A percentile compares a stretch with the other conserved stretches of the same genome.
These are phyloP conservation scores for Ptiloglossa arizonensis DNA, from an alignment of 1,140 invertebrate species.

Conservation along the genomic window DNA sequence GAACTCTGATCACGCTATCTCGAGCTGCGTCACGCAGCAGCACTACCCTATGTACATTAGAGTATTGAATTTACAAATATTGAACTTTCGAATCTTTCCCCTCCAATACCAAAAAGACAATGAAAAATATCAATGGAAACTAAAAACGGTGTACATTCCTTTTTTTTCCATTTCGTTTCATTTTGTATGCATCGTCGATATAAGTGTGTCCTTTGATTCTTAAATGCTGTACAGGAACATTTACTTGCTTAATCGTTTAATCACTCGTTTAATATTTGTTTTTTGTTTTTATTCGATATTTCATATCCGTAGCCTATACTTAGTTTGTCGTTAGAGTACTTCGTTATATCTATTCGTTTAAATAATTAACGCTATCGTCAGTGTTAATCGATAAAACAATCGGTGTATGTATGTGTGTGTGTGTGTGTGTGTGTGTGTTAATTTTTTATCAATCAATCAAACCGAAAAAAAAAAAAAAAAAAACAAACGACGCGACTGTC, in stretches of 20 bases:
- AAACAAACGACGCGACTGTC: conserved; percentile 43
- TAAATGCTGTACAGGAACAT: conserved; percentile 83
- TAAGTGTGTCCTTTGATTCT: conserved; percentile 80
- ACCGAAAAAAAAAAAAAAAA: no score
- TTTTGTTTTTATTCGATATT: conserved; percentile 59
- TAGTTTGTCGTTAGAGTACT: conserved; percentile 70
- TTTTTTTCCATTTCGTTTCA: conserved; percentile 25
- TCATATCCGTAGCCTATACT: conserved; percentile 65
- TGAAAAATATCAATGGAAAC: background rate
- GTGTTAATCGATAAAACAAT: conserved; percentile 59
- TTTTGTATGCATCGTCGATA: conserved; percentile 54
- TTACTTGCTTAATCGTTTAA: conserved; percentile 77
- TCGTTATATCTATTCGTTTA: conserved; percentile 65
- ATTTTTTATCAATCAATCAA: conserved; percentile 28
- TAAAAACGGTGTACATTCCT: conserved; percentile 21
- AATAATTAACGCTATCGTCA: conserved; percentile 65
- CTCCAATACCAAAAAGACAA: conserved; percentile 74
- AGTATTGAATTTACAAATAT: conserved; percentile 77
- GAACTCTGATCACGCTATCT: conserved; percentile 50
- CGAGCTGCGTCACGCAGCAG: conserved; percentile 47
- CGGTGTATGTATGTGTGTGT: conserved; percentile 24
- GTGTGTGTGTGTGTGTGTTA: conserved; percentile 7
- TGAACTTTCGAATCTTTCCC: conserved; percentile 75
- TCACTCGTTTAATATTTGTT: conserved; percentile 55
- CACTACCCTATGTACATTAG: conserved; percentile 73